A percentile compares a stretch with the other conserved stretches of the same genome.
phyloP scores from a whole-genome alignment of 2,888 invertebrate species.

The Cinara cedri region DNA sequence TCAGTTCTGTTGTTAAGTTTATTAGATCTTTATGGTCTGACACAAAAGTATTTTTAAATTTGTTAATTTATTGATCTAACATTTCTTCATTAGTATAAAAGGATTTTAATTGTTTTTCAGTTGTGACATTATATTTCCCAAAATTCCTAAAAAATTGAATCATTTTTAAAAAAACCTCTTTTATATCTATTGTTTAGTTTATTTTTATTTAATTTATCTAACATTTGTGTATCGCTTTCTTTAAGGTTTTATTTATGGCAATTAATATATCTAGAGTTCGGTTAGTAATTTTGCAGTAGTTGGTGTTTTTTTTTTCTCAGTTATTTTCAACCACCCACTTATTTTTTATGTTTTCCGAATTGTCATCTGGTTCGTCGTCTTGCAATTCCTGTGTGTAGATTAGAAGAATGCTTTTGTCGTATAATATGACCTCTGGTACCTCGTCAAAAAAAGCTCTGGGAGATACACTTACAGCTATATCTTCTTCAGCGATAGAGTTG shows the following conservation, averaged over 20 bases:
- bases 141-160: background rate
- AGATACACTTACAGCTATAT: background rate
- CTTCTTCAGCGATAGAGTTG: background rate
- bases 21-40: background rate
- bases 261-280: background rate
- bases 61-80: background rate
- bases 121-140: background rate
- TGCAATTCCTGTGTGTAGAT: background rate
- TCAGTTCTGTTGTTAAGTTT: background rate
- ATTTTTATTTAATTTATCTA: background rate
- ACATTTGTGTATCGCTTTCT: background rate
- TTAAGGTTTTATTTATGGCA: background rate
- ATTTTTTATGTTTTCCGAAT: background rate
- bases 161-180: too few relatives aligned
- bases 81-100: constrained; percentile 1
- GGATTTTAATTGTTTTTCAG: background rate
- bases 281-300: too few relatives aligned
- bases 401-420: constrained; percentile 4
- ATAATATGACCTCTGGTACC: background rate
- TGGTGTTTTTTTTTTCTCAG: background rate
- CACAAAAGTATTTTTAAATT: background rate
- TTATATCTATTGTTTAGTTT: background rate
- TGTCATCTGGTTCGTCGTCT: background rate
- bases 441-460: constrained; percentile 4
- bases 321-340: background rate